These are phyloP conservation scores for Augochlora pura DNA, from an alignment of 1,140 invertebrate genomes.

Conservation along the genomic window DNA sequence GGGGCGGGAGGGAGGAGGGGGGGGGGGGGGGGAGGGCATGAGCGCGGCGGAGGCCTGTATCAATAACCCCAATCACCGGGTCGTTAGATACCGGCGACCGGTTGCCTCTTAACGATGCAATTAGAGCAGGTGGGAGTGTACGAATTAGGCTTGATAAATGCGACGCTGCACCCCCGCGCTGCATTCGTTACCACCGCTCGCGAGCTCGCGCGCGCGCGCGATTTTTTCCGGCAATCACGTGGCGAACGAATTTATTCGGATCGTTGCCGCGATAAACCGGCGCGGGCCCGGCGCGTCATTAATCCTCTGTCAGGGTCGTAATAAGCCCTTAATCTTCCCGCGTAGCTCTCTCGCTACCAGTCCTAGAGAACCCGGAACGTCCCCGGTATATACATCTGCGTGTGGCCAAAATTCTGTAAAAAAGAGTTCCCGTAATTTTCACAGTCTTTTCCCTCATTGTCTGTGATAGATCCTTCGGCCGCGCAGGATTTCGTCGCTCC, in stretches of 20 bases:
- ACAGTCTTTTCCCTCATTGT: no score
- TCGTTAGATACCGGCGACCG: constrained; percentile 35
- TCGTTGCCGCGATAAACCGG: constrained; percentile 32
- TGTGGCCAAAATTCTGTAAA: no score
- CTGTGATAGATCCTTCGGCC: no score
- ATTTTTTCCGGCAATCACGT: not conserved
- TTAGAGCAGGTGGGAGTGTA: constrained; percentile 34
- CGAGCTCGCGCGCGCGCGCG: no score
- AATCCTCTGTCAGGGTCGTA: constrained; percentile 55
- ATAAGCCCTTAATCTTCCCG: constrained; percentile 58
- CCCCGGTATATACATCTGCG: no score
- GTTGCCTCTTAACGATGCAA: constrained; percentile 45
- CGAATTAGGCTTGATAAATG: constrained; percentile 55
- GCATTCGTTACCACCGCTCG: no score
- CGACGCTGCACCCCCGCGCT: constrained; percentile 26
- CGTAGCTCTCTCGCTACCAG: constrained; percentile 40
- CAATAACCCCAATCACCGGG: constrained; percentile 39
- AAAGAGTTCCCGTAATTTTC: no score
- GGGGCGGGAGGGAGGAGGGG: no score
- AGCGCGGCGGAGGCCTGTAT: constrained; percentile 27
- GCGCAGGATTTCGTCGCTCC: no score
- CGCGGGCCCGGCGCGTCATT: constrained; percentile 40
- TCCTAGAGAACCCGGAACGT: not conserved
- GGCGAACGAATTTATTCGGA: constrained; percentile 54
- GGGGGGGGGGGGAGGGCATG: no score